Evolutionary conservation across 2,797 vertebrate species (phyloP).

Genomic region (Eurystomus glaucurus): DNA sequence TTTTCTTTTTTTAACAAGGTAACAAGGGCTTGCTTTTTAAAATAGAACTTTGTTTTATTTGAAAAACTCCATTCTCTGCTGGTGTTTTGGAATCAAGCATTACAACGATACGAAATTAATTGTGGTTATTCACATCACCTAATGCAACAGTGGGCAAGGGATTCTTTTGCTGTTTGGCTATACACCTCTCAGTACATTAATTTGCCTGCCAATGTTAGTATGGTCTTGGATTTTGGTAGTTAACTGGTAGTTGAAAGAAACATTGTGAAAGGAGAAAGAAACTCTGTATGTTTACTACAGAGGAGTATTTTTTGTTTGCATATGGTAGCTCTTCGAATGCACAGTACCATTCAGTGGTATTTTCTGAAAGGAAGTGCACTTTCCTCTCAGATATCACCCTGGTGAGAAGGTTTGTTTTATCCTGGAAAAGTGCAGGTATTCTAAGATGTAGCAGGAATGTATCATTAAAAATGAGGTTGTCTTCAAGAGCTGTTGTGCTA

Average conservation of each 20-base stretch:
- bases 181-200: neutral
- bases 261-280: neutral
- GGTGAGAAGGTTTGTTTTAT: neutral
- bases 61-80: neutral
- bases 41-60: neutral
- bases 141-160: neutral
- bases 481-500: neutral
- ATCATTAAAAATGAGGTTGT: neutral
- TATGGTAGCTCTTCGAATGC: neutral
- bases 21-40: neutral
- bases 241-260: constrained; percentile 27
- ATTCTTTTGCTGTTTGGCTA: constrained; percentile 9
- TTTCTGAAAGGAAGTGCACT: neutral
- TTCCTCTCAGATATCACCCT: neutral
- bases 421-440: neutral
- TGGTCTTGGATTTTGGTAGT: constrained; percentile 13
- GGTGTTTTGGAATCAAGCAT: neutral
- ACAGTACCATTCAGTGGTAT: neutral
- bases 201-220: neutral
- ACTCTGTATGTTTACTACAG: neutral
- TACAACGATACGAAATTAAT: neutral
- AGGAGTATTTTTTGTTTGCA: neutral
- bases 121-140: neutral
- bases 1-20: neutral
- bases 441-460: neutral